Evolutionary conservation across 2,797 vertebrate genomes (phyloP), one percentile per base, ranked within the genome.

Genomic region (Ctenopoma kingsleyae): DNA sequence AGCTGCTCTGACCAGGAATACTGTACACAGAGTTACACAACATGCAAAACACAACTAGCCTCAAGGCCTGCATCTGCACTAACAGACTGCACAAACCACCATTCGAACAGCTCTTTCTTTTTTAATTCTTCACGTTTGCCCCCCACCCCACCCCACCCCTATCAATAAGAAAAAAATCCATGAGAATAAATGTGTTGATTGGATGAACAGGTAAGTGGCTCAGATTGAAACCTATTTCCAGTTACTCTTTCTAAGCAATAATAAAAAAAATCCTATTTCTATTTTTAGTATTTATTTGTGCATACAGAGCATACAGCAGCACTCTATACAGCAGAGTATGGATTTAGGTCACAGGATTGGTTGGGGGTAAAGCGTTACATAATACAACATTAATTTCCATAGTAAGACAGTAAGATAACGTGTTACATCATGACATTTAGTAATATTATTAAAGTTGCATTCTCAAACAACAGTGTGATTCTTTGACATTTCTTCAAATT

Each of bases 1-100:
- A 56, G 49, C 38, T 17, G 60, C 60, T 67, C 64, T 0, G 9
- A 65, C 48, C 44, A 49, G 43, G 35, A 62, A 36, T 13, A 32
- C n/a, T 44, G 58, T 19, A 44, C 15, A 74, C 23, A 32, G 7
- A 22, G 36, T 52, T 30, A 63, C 55, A 62, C 60, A 64, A 67
- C 13, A 67, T 57, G 69, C 36, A 59, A 74, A 71, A 66, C 27
- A 10, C 5, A 51, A 13, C 6, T 44, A 16, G 30, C 19, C 49
- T 64, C 36, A 41, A 22, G 12, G 41, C 23, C 25, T 17, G n/a
- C 6, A 49, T 59, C 16, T 19, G 5, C 7, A 23, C 38, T 35
- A 65, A 59, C 25, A 47, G 30, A 48, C 51, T 5, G 7, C 12
- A 40, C 32, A 51, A 41, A 52, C 19, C 40, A 51, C 25, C 16